phyloP scores from a whole-genome alignment of 1,140 invertebrate genomes.

The Drosophila dunni region DNA sequence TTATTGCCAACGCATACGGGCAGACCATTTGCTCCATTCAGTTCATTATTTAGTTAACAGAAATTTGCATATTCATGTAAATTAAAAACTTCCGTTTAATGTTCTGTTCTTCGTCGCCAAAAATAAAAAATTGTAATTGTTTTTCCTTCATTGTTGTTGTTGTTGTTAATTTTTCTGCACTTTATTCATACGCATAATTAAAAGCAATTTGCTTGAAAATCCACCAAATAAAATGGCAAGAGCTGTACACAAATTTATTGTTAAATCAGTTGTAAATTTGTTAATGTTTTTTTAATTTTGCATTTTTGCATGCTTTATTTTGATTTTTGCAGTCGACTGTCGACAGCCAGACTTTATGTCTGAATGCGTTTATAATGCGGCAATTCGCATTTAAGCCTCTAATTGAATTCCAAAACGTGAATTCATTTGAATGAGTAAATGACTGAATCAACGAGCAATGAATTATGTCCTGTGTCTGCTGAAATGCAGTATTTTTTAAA shows the following conservation, averaged over 20 bases:
- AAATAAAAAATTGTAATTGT: slow-evolving; percentile 28
- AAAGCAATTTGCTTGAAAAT: slow-evolving; percentile 69
- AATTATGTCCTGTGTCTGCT: background rate
- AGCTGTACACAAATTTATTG: slow-evolving; percentile 59
- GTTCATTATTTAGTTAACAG: slow-evolving; percentile 67
- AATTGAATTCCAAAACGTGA: slow-evolving; percentile 44
- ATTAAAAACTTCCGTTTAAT: slow-evolving; percentile 72
- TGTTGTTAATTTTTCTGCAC: slow-evolving; percentile 24
- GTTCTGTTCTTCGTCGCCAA: slow-evolving; percentile 36
- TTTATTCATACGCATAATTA: slow-evolving; percentile 69
- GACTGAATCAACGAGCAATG: background rate
- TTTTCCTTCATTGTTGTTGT: slow-evolving; percentile 20
- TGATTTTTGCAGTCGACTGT: background rate
- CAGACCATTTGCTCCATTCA: slow-evolving; percentile 13
- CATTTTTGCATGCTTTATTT: slow-evolving; percentile 8
- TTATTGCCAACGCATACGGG: slow-evolving; percentile 32
- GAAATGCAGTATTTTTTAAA: background rate
- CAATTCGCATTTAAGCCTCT: slow-evolving; percentile 26
- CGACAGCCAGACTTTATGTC: slow-evolving; percentile 42
- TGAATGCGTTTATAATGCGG: slow-evolving; percentile 48
- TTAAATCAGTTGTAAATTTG: slow-evolving; percentile 78
- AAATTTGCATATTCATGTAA: slow-evolving; percentile 76
- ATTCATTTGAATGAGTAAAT: slow-evolving; percentile 2
- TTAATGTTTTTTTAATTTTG: slow-evolving; percentile 48
- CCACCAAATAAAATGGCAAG: slow-evolving; percentile 45